Percentiles rank a stretch among this genome's conserved stretches.
These are phyloP conservation scores for Nipponia nippon DNA, from an alignment of 2,113 vertebrate species.

Conservation along the genomic window DNA sequence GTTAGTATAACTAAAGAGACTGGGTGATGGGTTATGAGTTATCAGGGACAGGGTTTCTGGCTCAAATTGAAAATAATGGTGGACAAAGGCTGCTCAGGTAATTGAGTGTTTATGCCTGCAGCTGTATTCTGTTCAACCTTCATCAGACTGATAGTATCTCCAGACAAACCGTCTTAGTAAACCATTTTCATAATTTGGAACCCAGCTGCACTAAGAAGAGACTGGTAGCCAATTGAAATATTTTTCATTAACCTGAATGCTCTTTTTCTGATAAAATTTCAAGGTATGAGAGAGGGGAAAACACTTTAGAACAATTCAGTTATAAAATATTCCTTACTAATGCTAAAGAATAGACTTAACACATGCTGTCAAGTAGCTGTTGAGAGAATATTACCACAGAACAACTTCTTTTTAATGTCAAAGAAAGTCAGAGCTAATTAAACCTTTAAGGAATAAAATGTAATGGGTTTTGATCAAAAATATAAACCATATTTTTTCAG, in stretches of 20 bases:
- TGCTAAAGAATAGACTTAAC: background rate
- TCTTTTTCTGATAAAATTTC: background rate
- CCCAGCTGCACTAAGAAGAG: background rate
- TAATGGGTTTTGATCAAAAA: background rate
- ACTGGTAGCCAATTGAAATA: background rate
- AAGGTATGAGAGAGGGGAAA: background rate
- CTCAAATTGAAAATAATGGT: slow-evolving; percentile 45
- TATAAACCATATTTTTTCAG: background rate
- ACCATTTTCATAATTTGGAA: slow-evolving; percentile 34
- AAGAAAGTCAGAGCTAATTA: background rate
- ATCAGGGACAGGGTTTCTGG: background rate
- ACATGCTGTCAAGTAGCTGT: background rate
- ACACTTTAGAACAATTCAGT: background rate
- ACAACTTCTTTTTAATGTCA: background rate
- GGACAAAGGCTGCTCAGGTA: slow-evolving; percentile 1
- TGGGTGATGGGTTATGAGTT: slow-evolving; percentile 2
- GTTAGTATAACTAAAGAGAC: slow-evolving; percentile 12
- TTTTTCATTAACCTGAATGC: slow-evolving; percentile 19
- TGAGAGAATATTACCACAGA: background rate
- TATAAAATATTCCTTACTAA: background rate
- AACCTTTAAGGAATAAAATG: slow-evolving; percentile 10
- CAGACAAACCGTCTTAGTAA: slow-evolving; percentile 18
- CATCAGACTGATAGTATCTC: slow-evolving; percentile 15
- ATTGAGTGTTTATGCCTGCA: slow-evolving; percentile 47
- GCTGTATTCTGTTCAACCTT: background rate